Percentiles rank a stretch among this genome's conserved stretches.
Conservation (phyloP, 1,140 invertebrate genomes). For the Drosophila lowei region DNA sequence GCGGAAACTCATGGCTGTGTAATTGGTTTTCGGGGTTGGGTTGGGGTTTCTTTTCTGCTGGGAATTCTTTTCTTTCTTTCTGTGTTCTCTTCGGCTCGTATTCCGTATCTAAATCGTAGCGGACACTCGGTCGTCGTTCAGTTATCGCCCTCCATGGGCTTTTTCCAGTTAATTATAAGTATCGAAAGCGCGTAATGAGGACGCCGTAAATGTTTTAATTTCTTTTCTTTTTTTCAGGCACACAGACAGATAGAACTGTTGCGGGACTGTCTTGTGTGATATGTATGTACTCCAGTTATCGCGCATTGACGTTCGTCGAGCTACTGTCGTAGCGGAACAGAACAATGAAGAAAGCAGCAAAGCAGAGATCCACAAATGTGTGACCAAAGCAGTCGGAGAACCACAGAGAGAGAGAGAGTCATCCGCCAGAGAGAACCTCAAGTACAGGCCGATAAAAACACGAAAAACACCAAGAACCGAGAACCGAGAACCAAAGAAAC, state of each 20-base stretch:
- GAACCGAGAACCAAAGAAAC: constrained; percentile 14
- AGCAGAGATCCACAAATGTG: constrained; percentile 60
- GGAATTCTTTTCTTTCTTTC: constrained; percentile 8
- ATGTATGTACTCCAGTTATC: constrained; percentile 68
- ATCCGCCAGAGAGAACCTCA: constrained; percentile 16
- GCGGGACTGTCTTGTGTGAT: background rate
- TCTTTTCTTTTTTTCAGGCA: constrained; percentile 26
- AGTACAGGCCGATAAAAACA: constrained; percentile 71
- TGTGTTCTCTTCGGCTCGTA: constrained; percentile 1
- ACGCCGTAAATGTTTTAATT: constrained; percentile 47
- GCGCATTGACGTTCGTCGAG: constrained; percentile 54
- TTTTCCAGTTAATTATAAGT: constrained; percentile 53
- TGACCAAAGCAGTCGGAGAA: constrained; percentile 36
- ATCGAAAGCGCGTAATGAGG: constrained; percentile 50
- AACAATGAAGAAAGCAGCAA: constrained; percentile 69
- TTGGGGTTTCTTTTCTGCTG: background rate
- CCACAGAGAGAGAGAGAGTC: constrained; percentile 8
- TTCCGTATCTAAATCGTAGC: constrained; percentile 48
- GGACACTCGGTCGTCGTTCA: constrained; percentile 35
- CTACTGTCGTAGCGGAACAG: constrained; percentile 53
- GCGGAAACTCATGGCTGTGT: constrained; percentile 70
- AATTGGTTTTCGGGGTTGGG: constrained; percentile 11
- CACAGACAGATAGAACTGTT: constrained; percentile 10
- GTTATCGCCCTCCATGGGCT: constrained; percentile 43
- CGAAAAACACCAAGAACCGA: constrained; percentile 23